A percentile compares a stretch with the other conserved stretches of the same genome.
These are phyloP conservation scores for Carcinoscorpius rotundicauda DNA, from an alignment of 1,140 invertebrate species.

Conservation along the genomic window DNA sequence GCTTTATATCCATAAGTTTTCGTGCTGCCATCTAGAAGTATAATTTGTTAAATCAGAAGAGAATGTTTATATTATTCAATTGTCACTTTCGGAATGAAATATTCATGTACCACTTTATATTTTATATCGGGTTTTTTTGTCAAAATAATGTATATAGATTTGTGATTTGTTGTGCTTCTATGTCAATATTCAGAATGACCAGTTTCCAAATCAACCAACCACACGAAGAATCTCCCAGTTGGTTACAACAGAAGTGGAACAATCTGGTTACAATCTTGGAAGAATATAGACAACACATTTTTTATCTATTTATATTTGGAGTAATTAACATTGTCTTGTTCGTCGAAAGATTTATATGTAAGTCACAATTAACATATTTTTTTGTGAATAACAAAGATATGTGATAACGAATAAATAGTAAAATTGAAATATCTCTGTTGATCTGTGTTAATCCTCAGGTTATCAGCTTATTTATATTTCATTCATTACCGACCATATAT, in stretches of 20 bases:
- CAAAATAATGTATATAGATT: no score
- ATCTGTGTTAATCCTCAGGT: no score
- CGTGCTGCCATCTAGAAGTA: no score
- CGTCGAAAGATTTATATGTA: slow-evolving; percentile 77
- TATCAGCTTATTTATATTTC: no score
- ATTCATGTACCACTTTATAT: no score
- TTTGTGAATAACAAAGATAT: background rate
- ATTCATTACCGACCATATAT: no score
- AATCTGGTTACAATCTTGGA: slow-evolving; percentile 80
- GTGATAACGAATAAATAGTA: background rate
- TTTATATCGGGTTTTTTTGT: no score
- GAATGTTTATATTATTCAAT: no score
- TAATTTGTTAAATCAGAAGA: no score
- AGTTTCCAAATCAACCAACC: slow-evolving; percentile 77
- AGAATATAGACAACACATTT: slow-evolving; percentile 97
- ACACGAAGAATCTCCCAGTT: slow-evolving; percentile 56
- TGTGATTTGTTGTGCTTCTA: background rate
- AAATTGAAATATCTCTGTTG: background rate
- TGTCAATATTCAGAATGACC: slow-evolving; percentile 53
- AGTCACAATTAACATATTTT: background rate
- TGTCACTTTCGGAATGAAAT: no score
- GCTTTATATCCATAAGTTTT: no score
- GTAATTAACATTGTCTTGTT: slow-evolving; percentile 87
- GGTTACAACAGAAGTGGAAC: slow-evolving; percentile 64
- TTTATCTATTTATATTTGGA: slow-evolving; percentile 94